phyloP scores from a whole-genome alignment of 2,113 vertebrate genomes.

The Microtus ochrogaster region DNA sequence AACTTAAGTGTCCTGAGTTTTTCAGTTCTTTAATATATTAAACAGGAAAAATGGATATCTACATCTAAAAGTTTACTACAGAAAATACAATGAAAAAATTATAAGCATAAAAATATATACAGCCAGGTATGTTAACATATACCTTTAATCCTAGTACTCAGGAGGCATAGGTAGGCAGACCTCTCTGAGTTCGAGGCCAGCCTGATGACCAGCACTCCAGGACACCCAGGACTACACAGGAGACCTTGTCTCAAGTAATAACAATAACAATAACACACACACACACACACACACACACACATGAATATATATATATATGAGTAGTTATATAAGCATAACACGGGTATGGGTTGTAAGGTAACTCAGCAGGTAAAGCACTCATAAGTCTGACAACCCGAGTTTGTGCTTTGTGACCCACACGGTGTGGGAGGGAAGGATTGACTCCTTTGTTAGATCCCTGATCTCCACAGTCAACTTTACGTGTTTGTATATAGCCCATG shows the following conservation, averaged over 20 bases:
- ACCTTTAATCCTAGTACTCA: neutral
- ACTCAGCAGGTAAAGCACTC: neutral
- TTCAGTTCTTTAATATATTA: neutral
- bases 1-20: conserved; percentile 5
- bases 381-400: neutral
- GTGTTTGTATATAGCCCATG: neutral
- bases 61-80: neutral
- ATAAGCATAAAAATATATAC: neutral
- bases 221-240: neutral
- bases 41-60: neutral
- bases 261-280: neutral
- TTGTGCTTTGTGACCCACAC: neutral
- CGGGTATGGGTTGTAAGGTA: neutral
- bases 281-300: neutral
- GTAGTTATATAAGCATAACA: too few relatives aligned
- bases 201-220: neutral
- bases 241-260: neutral
- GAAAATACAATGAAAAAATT: neutral
- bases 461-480: neutral
- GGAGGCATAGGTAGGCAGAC: neutral
- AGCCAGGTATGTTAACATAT: neutral
- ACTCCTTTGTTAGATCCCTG: neutral
- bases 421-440: neutral
- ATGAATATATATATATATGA: neutral
- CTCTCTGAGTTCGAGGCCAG: neutral